These are phyloP conservation scores for Egretta garzetta DNA, from an alignment of 2,113 vertebrate species.

Conservation along the genomic window DNA sequence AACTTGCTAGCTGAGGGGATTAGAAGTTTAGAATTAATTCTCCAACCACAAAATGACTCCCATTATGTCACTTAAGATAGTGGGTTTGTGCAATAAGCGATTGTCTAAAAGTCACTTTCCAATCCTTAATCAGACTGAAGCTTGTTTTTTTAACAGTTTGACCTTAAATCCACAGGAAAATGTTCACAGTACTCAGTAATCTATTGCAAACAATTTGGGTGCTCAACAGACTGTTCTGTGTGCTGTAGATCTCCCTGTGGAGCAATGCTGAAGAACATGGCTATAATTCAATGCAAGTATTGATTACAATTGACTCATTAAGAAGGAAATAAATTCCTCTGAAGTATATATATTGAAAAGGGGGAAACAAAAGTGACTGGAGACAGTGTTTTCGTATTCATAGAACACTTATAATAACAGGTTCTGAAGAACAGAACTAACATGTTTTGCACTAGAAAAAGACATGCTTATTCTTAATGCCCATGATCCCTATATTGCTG, in stretches of 20 bases:
- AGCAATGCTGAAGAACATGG: not conserved
- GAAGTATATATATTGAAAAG: not conserved
- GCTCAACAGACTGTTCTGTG: not conserved
- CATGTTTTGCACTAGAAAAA: not conserved
- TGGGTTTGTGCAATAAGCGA: not conserved
- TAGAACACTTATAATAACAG: not conserved
- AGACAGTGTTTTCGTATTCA: not conserved
- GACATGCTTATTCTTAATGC: not conserved
- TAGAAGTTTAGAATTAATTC: not conserved
- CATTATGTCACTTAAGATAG: not conserved
- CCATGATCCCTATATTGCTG: not conserved
- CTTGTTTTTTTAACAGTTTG: not conserved
- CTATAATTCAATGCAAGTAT: not conserved
- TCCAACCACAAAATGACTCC: not conserved
- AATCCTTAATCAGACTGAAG: not conserved
- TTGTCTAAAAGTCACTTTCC: not conserved
- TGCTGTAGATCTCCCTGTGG: not conserved
- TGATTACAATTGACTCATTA: slow-evolving; percentile 37
- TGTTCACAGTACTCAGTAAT: not conserved
- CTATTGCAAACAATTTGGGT: not conserved
- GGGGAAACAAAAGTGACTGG: not conserved
- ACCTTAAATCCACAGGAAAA: not conserved
- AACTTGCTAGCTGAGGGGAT: not conserved
- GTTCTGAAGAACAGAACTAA: not conserved
- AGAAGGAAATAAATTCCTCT: slow-evolving; percentile 8